phyloP scores from a whole-genome alignment of 2,113 vertebrate genomes.

The Anoura caudifer region DNA sequence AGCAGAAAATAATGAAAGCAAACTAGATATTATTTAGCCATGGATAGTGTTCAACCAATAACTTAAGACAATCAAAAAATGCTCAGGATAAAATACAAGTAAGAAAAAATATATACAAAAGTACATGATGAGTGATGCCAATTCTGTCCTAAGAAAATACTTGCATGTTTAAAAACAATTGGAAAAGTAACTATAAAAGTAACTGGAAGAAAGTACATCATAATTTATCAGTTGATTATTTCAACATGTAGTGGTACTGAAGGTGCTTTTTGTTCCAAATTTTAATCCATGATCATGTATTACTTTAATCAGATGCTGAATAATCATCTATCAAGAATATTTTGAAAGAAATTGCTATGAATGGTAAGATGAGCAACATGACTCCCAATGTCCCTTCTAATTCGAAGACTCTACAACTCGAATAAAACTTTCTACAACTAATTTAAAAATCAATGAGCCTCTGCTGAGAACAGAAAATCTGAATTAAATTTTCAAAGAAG shows the following conservation, averaged over 20 bases:
- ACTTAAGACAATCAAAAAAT: conserved; percentile 25
- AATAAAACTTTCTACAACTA: conserved; percentile 19
- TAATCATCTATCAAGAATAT: neutral
- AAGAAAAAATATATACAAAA: neutral
- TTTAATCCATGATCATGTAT: neutral
- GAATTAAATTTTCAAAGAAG: conserved; percentile 43
- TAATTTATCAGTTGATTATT: neutral
- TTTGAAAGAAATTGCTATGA: neutral
- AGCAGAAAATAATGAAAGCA: neutral
- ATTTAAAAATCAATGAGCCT: conserved; percentile 44
- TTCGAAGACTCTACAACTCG: conserved; percentile 28
- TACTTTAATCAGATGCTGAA: neutral
- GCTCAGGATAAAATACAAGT: neutral
- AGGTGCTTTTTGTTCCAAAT: neutral
- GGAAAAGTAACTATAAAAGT: neutral
- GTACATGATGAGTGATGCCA: neutral
- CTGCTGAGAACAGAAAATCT: conserved; percentile 33
- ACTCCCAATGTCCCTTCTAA: neutral
- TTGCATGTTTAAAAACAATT: neutral
- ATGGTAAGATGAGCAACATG: neutral
- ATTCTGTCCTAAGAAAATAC: conserved; percentile 18
- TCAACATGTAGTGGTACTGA: neutral
- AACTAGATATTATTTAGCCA: neutral
- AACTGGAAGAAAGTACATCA: neutral
- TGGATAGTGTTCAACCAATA: neutral